phyloP scores from a whole-genome alignment of 2,888 invertebrate species.

The Agrilus cyanescens region DNA sequence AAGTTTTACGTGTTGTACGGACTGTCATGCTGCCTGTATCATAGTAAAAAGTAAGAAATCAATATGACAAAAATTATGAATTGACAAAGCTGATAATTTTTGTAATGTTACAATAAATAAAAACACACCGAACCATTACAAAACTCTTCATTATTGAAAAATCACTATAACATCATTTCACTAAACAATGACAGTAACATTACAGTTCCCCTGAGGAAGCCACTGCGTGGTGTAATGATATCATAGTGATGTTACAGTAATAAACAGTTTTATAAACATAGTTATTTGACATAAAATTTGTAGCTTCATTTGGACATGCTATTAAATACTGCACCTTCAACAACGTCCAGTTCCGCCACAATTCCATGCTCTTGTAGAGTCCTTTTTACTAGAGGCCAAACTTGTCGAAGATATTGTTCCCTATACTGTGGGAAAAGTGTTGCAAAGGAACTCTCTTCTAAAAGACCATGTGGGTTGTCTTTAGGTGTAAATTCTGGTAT shows the following conservation, averaged over 20 bases:
- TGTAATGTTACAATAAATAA: too few relatives aligned
- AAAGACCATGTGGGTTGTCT: slow-evolving; percentile 78
- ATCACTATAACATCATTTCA: too few relatives aligned
- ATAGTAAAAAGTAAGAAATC: not conserved
- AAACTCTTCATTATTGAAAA: too few relatives aligned
- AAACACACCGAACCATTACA: too few relatives aligned
- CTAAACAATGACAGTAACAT: too few relatives aligned
- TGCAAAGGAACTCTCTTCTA: slow-evolving; percentile 93
- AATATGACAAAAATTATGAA: too few relatives aligned
- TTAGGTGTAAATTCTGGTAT: slow-evolving; percentile 77
- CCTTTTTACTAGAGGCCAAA: slow-evolving; percentile 91
- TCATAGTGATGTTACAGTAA: too few relatives aligned
- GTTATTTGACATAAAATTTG: too few relatives aligned
- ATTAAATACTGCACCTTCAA: slow-evolving; percentile 46
- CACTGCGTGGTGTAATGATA: too few relatives aligned
- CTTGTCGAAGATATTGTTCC: slow-evolving; percentile 88
- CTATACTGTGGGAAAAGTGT: slow-evolving; percentile 95
- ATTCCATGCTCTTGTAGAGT: slow-evolving; percentile 66
- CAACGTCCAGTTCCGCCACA: slow-evolving; percentile 78
- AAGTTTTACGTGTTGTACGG: slow-evolving; percentile 88
- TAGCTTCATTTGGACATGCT: slow-evolving; percentile 19
- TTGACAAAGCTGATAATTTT: too few relatives aligned
- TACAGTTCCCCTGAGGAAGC: too few relatives aligned
- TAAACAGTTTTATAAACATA: too few relatives aligned
- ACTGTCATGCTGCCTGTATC: slow-evolving; percentile 73